These are phyloP conservation scores for Exaiptasia diaphana DNA, from an alignment of 64 coral and sea anemone species.

Conservation along the genomic window DNA sequence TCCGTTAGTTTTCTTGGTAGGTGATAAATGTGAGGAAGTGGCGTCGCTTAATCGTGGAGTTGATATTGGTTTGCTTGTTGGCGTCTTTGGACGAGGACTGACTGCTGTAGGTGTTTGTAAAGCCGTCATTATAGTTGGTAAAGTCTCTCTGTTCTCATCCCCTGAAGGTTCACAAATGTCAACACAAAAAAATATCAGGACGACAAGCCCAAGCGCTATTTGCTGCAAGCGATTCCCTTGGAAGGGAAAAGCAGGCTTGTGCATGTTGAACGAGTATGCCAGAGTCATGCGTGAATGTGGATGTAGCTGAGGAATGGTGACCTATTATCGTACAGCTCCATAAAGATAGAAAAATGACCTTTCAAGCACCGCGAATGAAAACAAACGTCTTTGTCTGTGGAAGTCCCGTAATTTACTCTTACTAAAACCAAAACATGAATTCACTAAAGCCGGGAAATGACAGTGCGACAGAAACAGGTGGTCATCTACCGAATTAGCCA, in stretches of 20 bases:
- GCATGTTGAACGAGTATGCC: conserved; percentile 11
- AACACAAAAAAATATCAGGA: conserved; percentile 17
- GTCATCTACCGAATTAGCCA: not conserved
- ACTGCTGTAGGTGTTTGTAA: not conserved
- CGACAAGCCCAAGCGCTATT: not conserved
- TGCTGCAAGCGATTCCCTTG: conserved; percentile 5
- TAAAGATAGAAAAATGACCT: not conserved
- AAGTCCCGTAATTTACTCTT: conserved; percentile 2
- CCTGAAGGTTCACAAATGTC: conserved; percentile 33
- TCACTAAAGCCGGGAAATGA: not conserved
- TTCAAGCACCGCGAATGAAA: not conserved
- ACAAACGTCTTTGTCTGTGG: not conserved
- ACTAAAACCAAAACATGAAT: conserved; percentile 11
- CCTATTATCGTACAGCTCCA: not conserved
- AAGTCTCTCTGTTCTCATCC: not conserved
- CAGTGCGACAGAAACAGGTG: conserved; percentile 8
- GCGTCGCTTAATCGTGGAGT: not conserved
- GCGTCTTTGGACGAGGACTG: not conserved
- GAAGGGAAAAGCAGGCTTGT: not conserved
- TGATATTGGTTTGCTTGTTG: not conserved
- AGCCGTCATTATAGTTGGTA: not conserved
- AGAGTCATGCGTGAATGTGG: not conserved
- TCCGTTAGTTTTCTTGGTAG: not conserved
- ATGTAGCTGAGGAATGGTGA: not conserved
- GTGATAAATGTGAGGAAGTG: not conserved